Conservation (phyloP, 1,140 invertebrate species). For the Microplitis demolitor region DNA sequence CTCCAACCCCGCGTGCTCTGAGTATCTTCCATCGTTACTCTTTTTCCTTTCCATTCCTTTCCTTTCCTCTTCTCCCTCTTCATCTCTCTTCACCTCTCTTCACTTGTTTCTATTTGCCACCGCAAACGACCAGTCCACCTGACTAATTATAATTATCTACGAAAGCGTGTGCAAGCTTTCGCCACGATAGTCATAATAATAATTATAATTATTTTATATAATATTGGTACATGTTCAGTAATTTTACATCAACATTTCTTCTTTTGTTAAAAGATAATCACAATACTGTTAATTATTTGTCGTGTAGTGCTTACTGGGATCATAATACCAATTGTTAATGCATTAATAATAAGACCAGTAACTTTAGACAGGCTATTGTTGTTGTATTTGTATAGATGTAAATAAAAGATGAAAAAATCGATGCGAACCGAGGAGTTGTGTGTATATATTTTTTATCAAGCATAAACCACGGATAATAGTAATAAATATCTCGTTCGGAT, state of each 20-base stretch:
- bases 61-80: neutral
- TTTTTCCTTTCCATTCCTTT: constrained; percentile 4
- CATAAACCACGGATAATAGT: neutral
- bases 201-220: too few relatives aligned
- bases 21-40: neutral
- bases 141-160: constrained; percentile 24
- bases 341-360: neutral
- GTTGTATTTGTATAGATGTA: neutral
- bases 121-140: constrained; percentile 13
- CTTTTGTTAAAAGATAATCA: neutral
- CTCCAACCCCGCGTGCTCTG: neutral
- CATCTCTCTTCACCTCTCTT: neutral
- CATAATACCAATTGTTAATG: too few relatives aligned
- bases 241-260: neutral
- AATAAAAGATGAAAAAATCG: neutral
- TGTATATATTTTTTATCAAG: neutral
- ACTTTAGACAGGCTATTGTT: neutral
- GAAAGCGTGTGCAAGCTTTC: neutral
- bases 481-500: constrained; percentile 21
- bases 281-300: too few relatives aligned
- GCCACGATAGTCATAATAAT: too few relatives aligned
- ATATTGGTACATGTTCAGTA: neutral
- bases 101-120: neutral
- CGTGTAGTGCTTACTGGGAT: too few relatives aligned
- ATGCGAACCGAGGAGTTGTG: neutral